Percentiles rank a stretch among this genome's conserved stretches.
These are phyloP conservation scores for Clarias gariepinus DNA, from an alignment of 2,113 vertebrate genomes.

Conservation along the genomic window DNA sequence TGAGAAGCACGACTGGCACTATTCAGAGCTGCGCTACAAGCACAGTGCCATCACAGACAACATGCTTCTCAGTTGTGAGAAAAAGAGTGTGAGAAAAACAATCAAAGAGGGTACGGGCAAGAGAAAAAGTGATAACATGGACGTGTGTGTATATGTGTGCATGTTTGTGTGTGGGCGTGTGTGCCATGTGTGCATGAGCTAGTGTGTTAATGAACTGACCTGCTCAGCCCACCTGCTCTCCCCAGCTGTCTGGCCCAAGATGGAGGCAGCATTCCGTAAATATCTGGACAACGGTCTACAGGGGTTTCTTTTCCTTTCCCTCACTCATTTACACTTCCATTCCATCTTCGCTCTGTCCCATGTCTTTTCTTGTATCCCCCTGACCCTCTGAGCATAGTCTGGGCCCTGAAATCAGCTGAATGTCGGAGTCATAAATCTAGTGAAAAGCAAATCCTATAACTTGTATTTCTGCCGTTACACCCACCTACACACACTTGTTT, in stretches of 20 bases:
- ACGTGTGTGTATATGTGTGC: slow-evolving; percentile 51
- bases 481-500: neutral
- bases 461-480: neutral
- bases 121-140: slow-evolving; percentile 47
- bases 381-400: neutral
- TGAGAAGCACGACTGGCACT: slow-evolving; percentile 15
- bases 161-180: slow-evolving; percentile 33
- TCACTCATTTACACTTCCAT: slow-evolving; percentile 35
- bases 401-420: neutral
- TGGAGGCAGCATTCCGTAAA: slow-evolving; percentile 65
- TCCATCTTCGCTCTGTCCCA: slow-evolving; percentile 19
- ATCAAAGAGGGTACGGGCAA: slow-evolving; percentile 38
- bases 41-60: slow-evolving; percentile 42
- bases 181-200: slow-evolving; percentile 53
- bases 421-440: neutral
- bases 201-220: slow-evolving; percentile 74
- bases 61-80: slow-evolving; percentile 39
- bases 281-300: slow-evolving; percentile 63
- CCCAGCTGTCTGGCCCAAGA: slow-evolving; percentile 67
- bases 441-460: neutral
- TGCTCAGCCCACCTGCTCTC: slow-evolving; percentile 73
- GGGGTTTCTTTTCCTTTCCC: slow-evolving; percentile 50
- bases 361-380: slow-evolving; percentile 18
- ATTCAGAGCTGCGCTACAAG: slow-evolving; percentile 24
- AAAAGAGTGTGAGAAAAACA: slow-evolving; percentile 44